Conservation (phyloP, 2,113 vertebrate species). For the Rana temporaria region DNA sequence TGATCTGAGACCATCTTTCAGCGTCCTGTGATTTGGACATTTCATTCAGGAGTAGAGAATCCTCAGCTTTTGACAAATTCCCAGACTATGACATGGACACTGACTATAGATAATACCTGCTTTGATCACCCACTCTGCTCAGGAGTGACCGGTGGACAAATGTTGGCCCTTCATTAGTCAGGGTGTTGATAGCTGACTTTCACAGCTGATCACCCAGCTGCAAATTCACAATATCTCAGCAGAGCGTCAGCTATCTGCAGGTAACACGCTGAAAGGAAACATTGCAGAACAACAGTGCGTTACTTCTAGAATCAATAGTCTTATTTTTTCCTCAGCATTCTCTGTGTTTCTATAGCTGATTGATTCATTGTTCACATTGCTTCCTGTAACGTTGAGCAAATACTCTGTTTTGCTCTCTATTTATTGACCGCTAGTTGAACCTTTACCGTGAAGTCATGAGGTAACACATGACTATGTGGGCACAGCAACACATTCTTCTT, state of each 20-base stretch:
- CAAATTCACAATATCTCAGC: constrained; percentile 59
- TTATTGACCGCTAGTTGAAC: too few species aligned
- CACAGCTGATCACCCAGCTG: constrained; percentile 16
- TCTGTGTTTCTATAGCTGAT: too few species aligned
- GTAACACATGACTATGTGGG: too few species aligned
- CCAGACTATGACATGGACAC: constrained; percentile 18
- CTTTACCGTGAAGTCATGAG: too few species aligned
- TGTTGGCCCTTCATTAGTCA: background rate
- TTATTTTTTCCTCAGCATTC: too few species aligned
- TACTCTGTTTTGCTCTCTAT: too few species aligned
- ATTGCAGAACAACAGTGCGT: background rate
- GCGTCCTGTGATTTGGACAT: background rate
- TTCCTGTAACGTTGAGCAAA: too few species aligned
- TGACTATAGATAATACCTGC: constrained; percentile 7
- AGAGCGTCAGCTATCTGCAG: background rate
- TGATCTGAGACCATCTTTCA: background rate
- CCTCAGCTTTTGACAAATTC: constrained; percentile 10
- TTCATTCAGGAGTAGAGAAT: background rate
- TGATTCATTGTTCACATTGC: too few species aligned
- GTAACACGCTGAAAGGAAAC: background rate
- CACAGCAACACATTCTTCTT: too few species aligned
- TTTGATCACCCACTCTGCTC: constrained; percentile 6
- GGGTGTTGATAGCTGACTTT: background rate
- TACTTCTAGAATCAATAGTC: too few species aligned
- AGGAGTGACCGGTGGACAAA: background rate